Conservation (phyloP, 2,113 vertebrate genomes). For the Callospermophilus lateralis region DNA sequence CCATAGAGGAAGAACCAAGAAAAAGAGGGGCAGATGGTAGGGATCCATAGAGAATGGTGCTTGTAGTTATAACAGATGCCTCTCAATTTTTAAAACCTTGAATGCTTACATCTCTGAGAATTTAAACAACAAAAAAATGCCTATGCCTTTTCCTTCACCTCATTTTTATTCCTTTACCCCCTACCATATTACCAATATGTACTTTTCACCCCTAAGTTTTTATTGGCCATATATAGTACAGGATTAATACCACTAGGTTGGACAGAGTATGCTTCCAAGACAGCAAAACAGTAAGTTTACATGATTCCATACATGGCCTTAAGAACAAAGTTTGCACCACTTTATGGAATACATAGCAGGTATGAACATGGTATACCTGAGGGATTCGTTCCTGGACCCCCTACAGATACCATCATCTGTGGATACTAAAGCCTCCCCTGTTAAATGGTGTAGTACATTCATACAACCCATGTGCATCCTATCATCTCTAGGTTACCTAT, state of each 20-base stretch:
- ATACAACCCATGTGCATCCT: neutral
- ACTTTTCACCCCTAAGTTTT: neutral
- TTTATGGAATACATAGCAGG: neutral
- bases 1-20: neutral
- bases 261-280: neutral
- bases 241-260: neutral
- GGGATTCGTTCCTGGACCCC: neutral
- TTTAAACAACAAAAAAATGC: neutral
- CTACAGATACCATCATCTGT: neutral
- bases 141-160: neutral
- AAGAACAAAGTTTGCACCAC: neutral
- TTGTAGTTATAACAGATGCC: constrained; percentile 58
- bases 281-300: neutral
- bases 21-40: constrained; percentile 39
- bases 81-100: constrained; percentile 38
- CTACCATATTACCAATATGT: neutral
- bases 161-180: neutral
- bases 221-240: neutral
- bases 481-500: neutral
- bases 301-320: neutral
- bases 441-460: neutral
- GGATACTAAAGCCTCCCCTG: neutral
- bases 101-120: neutral
- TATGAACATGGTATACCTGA: neutral
- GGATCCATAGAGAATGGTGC: neutral